Evolutionary conservation across 2,888 invertebrate genomes (phyloP), one percentile per base, ranked within the genome.

Genomic region (Vesta saturnalis): DNA sequence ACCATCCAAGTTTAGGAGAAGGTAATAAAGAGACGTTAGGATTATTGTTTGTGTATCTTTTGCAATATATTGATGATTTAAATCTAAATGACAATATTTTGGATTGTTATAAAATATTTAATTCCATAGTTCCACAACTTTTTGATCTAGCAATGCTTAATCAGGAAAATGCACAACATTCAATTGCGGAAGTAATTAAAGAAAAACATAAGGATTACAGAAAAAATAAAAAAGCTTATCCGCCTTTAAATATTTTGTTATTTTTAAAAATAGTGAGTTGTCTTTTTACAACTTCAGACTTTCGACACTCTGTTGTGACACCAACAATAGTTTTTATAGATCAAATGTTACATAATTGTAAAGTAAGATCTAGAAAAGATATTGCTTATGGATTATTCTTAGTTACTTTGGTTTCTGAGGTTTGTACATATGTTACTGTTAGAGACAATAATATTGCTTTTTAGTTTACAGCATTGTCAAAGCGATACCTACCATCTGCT

Each of bases 221-320:
- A 70, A 88, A 87, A 59, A 87, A 86, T 55, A 83, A 84, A 1
- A 91, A 88, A 77, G 83, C 75, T 63, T 89, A 89, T 78, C 94
- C 94, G 0, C 85, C 87, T 60, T 80, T 92, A 55, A 90, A 93
- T 74, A 91, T 90, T 78, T 81, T 97, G 43, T 85, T 96, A 72
- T 91, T 94, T 79, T 90, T 97, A 69, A 96, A 96, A 85, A 79
- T 95, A 72, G 87, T 95, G 1, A 90, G 93, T 5, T 83, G 92
- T 49, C 81, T 97, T 61, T 98, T 94, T 83, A 93, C 97, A 0
- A 92, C 96, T 0, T 96, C 97, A 0, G 97, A 98, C 84, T 95
- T 92, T 81, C 87, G 91, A 46, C 97, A 98, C 87, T 91, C 92
- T 0, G 89, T 97, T 1, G 92, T 93, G n/a, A 94, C 94, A 12